Base-by-base conservation (phyloP, 2,888 invertebrate genomes). In the Meta bourneti region DNA sequence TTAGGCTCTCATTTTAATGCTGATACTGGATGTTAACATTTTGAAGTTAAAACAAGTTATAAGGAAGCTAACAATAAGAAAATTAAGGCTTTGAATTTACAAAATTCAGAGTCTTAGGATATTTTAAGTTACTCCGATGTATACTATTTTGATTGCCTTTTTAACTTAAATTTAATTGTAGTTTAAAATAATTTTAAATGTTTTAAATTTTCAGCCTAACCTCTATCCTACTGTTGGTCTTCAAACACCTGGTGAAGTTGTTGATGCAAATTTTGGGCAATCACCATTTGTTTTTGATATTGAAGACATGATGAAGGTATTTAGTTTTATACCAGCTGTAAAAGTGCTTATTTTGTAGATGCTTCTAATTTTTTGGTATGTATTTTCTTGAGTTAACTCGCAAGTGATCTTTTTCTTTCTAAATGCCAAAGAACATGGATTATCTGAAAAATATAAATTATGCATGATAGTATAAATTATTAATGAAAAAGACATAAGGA, bases 261-360 rank as follows among this genome's bases (percentile, higher is more conserved):
- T 99, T 86, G 99, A 99, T 95, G 99, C 99, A 2, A 99, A 99
- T 96, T 99, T 99, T 95, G 99, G 99, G 0, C 98, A 99, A 95
- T 97, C 97, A 94, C 99, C 99, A 20, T 99, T 99, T 95, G 97
- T 98, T 94, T 99, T 98, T 96, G 98, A 99, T 95, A 98, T 99
- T 94, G 98, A 98, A 95, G 98, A 98, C 95, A 98, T 99, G 97
- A 97, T 99, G 96, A 97, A 97, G 94, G 95, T 95, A 20, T 75
- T 52, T 34, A 48, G 19, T 19, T 78, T 7, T 6, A 75, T 48
- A 34, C 16, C 2, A 75, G 48, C 11, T 9, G 9, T 75, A 48
- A 75, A 6, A 13, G 34, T 34, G 0, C 70, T 70, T 70, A n/a
- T 70, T 69, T 70, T 70, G 16, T 8, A 7, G 19, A n/a, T 8